These are phyloP conservation scores for Corvus cornix DNA, from an alignment of 2,113 vertebrate genomes.

Conservation along the genomic window DNA sequence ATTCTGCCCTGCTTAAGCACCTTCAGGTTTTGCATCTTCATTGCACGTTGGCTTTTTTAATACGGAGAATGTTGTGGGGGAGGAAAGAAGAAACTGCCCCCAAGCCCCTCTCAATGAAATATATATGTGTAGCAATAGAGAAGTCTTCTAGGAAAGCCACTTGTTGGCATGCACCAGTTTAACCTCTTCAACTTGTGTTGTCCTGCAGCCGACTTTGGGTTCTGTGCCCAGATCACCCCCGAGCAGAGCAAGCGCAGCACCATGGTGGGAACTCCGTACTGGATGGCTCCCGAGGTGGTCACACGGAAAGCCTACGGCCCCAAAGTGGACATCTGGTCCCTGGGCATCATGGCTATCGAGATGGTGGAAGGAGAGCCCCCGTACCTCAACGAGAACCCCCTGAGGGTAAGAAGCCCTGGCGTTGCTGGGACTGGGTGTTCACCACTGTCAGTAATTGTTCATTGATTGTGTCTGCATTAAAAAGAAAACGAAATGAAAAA, in stretches of 20 bases:
- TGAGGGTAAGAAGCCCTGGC: constrained; percentile 82
- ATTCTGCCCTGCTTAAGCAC: constrained; percentile 31
- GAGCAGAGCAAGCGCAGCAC: constrained; percentile 99
- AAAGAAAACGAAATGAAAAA: not conserved
- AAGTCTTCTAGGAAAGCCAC: not conserved
- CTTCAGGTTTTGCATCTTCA: not conserved
- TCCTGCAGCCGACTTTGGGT: constrained; percentile 93
- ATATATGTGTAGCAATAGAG: not conserved
- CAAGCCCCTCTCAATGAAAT: not conserved
- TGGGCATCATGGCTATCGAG: constrained; percentile 99
- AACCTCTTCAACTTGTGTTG: not conserved
- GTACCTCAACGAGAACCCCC: constrained; percentile 97
- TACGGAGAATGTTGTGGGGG: not conserved
- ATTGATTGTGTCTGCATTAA: not conserved
- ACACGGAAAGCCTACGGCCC: constrained; percentile 97
- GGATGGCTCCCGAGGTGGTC: constrained; percentile 99
- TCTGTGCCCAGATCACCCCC: constrained; percentile 98
- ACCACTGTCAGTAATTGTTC: not conserved
- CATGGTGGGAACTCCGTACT: constrained; percentile 98
- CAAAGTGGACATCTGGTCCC: constrained; percentile 98
- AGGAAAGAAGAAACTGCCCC: not conserved
- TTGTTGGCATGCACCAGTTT: not conserved
- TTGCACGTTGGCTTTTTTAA: constrained; percentile 1
- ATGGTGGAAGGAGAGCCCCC: constrained; percentile 99
- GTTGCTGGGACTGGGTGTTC: not conserved